phyloP scores from a whole-genome alignment of 2,888 invertebrate species.

The Pristionchus exspectatus region DNA sequence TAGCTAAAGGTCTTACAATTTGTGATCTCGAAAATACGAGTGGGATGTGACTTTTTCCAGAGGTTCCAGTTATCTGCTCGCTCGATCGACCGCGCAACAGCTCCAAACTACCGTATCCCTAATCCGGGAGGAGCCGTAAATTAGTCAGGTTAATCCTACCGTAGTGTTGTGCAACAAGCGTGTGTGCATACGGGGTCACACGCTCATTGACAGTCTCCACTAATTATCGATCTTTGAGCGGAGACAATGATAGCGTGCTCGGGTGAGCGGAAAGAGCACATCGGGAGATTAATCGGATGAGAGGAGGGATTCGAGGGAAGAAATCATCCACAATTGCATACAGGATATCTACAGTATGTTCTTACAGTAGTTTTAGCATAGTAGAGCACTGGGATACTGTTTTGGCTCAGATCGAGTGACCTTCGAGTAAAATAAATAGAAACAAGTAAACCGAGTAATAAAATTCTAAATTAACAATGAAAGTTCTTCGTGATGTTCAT shows the following conservation, averaged over 20 bases:
- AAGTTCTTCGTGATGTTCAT: too few species aligned
- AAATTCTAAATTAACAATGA: too few species aligned
- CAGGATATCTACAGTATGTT: neutral
- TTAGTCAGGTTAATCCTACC: neutral
- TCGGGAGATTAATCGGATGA: constrained; percentile 10
- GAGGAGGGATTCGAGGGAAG: neutral
- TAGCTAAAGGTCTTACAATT: too few species aligned
- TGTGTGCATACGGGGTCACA: neutral
- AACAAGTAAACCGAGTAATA: neutral
- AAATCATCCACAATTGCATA: neutral
- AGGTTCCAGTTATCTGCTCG: constrained; percentile 6
- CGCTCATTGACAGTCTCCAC: neutral
- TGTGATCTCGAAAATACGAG: too few species aligned
- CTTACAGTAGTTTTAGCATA: neutral
- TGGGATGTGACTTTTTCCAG: neutral
- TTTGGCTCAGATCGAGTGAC: too few species aligned
- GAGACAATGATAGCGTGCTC: constrained; percentile 8
- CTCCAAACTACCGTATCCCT: neutral
- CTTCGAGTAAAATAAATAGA: neutral
- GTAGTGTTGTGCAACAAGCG: constrained; percentile 38
- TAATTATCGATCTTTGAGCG: constrained; percentile 10
- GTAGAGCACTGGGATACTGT: too few species aligned
- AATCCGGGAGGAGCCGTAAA: constrained; percentile 25
- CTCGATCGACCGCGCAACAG: neutral
- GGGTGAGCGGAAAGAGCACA: constrained; percentile 19